Conservation (phyloP, 2,113 vertebrate species). For the Seriola quinqueradiata region DNA sequence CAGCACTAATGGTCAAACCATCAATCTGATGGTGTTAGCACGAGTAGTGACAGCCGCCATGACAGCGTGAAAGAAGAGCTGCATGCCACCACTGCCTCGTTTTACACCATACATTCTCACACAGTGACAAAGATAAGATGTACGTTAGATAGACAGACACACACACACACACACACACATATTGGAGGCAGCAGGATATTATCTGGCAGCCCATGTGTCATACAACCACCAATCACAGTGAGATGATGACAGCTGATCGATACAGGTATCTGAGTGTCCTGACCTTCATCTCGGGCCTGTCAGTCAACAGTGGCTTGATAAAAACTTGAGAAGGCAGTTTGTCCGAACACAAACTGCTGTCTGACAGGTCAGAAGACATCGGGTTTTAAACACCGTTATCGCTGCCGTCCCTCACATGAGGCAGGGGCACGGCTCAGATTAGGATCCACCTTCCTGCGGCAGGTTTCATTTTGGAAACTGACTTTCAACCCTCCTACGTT, state of each 20-base stretch:
- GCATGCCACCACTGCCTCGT: background rate
- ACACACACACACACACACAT: conserved; percentile 5
- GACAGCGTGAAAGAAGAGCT: too few species aligned
- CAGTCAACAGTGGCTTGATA: conserved; percentile 20
- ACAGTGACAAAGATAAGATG: background rate
- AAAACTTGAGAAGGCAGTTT: background rate
- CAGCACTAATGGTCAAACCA: too few species aligned
- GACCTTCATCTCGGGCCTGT: conserved; percentile 49
- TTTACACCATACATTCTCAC: background rate
- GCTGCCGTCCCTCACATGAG: background rate
- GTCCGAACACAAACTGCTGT: background rate
- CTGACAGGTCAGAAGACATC: background rate
- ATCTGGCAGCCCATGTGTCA: conserved; percentile 26
- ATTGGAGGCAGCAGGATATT: background rate
- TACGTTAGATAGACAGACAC: too few species aligned
- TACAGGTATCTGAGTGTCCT: conserved; percentile 19
- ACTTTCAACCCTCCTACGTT: background rate
- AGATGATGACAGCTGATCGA: conserved; percentile 44
- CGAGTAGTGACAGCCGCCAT: too few species aligned
- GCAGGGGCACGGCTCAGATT: too few species aligned
- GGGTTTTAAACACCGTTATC: background rate
- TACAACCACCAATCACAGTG: background rate
- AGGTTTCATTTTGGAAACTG: background rate
- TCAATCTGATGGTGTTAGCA: too few species aligned
- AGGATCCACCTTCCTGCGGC: background rate